A percentile compares a stretch with the other conserved stretches of the same genome.
Conservation (phyloP, 2,113 vertebrate genomes). For the Ia io region DNA sequence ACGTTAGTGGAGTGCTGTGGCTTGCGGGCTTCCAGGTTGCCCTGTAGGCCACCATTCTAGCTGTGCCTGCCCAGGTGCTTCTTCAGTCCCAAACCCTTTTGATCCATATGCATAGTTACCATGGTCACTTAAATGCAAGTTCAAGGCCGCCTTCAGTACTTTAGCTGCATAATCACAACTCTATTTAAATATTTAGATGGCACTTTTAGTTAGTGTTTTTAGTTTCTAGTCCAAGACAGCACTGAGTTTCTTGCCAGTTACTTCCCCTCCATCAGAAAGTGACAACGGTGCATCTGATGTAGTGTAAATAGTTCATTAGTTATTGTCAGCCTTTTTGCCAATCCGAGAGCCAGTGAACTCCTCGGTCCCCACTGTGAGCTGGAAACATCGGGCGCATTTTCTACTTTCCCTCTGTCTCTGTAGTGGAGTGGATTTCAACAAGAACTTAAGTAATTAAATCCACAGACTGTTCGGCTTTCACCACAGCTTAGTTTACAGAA, state of each 20-base stretch:
- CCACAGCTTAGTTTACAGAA: background rate
- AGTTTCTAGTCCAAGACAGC: background rate
- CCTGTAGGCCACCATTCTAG: background rate
- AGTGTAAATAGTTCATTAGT: background rate
- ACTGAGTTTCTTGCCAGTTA: background rate
- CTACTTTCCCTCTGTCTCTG: background rate
- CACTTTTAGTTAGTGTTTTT: background rate
- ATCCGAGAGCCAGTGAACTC: background rate
- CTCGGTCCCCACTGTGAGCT: background rate
- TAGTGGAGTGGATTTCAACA: background rate
- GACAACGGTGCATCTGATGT: background rate
- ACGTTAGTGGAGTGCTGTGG: background rate
- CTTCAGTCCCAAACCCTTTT: background rate
- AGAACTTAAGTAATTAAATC: background rate
- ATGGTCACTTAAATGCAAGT: background rate
- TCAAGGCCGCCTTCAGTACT: background rate
- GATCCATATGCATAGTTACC: background rate
- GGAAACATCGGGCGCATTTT: background rate
- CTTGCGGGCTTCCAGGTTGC: background rate
- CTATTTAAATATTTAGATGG: background rate
- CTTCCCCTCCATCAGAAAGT: background rate
- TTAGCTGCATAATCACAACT: background rate
- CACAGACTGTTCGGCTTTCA: background rate
- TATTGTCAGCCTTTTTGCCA: background rate
- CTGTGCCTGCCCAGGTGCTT: fast-evolving